Evolutionary conservation across 92 coral and sea anemone species (phyloP).

Genomic region (Siderastrea siderea): DNA sequence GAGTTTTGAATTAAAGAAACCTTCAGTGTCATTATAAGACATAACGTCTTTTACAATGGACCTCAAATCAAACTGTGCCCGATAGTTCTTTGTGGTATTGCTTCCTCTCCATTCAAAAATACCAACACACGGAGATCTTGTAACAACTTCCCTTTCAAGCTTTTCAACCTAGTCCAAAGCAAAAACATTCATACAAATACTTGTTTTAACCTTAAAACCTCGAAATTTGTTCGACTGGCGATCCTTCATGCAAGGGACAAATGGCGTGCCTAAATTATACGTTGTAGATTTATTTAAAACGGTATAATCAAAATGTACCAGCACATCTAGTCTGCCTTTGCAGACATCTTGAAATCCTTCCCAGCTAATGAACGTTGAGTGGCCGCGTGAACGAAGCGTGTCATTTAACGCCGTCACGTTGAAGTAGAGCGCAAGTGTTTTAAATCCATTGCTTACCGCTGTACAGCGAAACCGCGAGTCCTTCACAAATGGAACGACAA

Average conservation of each 20-base stretch:
- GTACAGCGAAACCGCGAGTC: not conserved
- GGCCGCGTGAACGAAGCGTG: not conserved
- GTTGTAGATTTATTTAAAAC: not conserved
- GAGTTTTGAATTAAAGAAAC: not conserved
- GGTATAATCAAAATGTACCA: not conserved
- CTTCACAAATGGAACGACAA: not conserved
- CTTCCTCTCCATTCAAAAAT: not conserved
- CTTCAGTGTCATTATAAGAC: not conserved
- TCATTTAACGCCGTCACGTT: not conserved
- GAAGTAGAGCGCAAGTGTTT: not conserved
- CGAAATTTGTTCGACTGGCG: not conserved
- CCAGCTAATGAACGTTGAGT: not conserved
- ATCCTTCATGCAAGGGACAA: not conserved
- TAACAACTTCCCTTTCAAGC: not conserved
- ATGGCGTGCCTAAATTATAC: not conserved
- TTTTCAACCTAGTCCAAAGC: not conserved
- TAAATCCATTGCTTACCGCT: not conserved
- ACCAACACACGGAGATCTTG: slow-evolving; percentile 1
- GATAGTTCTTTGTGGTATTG: not conserved
- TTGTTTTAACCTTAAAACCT: not conserved
- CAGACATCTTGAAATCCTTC: not conserved
- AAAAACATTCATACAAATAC: not conserved
- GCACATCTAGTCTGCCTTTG: not conserved
- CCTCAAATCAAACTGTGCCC: not conserved
- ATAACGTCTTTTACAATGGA: not conserved